Conservation (phyloP, 2,113 vertebrate genomes). For the Andinoacara biseriatus region DNA sequence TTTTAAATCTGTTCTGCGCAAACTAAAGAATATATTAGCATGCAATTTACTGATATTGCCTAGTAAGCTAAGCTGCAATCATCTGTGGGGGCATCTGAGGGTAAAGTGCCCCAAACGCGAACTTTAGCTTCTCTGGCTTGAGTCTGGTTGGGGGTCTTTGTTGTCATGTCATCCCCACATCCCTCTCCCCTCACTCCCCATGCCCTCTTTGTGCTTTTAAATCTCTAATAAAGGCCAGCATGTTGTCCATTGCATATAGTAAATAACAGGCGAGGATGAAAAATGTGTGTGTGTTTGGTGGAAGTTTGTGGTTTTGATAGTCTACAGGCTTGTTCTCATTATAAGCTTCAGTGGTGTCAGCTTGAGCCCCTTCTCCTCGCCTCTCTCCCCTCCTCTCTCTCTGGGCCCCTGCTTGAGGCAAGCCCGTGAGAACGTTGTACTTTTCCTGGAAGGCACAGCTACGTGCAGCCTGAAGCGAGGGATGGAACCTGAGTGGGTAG, state of each 20-base stretch:
- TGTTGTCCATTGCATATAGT: slow-evolving; percentile 13
- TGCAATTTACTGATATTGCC: background rate
- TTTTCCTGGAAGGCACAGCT: slow-evolving; percentile 77
- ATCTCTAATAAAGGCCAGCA: slow-evolving; percentile 6
- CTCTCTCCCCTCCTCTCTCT: slow-evolving; percentile 9
- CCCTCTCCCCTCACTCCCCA: background rate
- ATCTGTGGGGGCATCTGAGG: background rate
- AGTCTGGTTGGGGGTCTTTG: background rate
- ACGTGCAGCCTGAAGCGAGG: slow-evolving; percentile 65
- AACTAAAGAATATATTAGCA: background rate
- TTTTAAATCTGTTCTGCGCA: background rate
- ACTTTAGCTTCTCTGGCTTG: background rate
- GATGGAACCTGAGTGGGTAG: slow-evolving; percentile 73
- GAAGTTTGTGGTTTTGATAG: slow-evolving; percentile 22
- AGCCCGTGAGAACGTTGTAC: slow-evolving; percentile 69
- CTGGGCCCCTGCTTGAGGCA: slow-evolving; percentile 53
- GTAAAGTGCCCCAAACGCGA: background rate
- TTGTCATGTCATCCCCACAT: background rate
- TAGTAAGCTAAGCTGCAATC: background rate
- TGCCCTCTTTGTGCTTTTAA: background rate
- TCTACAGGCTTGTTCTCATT: slow-evolving; percentile 31
- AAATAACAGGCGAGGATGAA: slow-evolving; percentile 18
- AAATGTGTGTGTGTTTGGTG: slow-evolving; percentile 15
- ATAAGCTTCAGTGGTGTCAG: slow-evolving; percentile 41
- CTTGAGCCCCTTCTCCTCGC: slow-evolving; percentile 14